Conservation (phyloP, 1,140 invertebrate genomes). For the Drosophila nebulosa region DNA sequence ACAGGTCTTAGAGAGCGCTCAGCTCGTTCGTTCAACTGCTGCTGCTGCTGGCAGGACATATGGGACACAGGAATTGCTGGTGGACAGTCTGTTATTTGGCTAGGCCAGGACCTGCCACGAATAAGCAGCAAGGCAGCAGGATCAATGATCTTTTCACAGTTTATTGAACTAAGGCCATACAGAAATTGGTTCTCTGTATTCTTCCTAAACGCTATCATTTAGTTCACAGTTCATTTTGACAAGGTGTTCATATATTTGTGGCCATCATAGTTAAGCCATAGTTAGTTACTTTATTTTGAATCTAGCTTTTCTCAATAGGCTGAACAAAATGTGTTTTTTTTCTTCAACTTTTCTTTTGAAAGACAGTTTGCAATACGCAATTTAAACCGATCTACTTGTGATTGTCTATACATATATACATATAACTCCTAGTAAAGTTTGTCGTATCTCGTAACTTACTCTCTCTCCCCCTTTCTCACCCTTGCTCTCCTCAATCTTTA, state of each 20-base stretch:
- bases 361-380: no score
- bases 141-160: slow-evolving; percentile 60
- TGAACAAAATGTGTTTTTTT: no score
- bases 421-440: no score
- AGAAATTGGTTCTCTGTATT: slow-evolving; percentile 9
- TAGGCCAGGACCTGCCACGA: slow-evolving; percentile 32
- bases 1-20: neutral
- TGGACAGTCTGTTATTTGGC: slow-evolving; percentile 25
- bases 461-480: neutral
- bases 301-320: no score
- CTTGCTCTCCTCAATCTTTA: neutral
- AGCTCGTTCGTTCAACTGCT: slow-evolving; percentile 43
- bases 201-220: neutral
- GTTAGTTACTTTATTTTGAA: no score
- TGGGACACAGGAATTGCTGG: neutral
- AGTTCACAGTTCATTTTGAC: no score
- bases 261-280: no score
- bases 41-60: neutral
- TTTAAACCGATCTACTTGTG: no score
- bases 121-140: slow-evolving; percentile 12
- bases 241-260: no score
- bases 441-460: no score
- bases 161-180: slow-evolving; percentile 61
- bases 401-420: no score
- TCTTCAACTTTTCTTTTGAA: no score